Base-by-base conservation (phyloP, 1,140 invertebrate genomes). In the Papilio dardanus region DNA sequence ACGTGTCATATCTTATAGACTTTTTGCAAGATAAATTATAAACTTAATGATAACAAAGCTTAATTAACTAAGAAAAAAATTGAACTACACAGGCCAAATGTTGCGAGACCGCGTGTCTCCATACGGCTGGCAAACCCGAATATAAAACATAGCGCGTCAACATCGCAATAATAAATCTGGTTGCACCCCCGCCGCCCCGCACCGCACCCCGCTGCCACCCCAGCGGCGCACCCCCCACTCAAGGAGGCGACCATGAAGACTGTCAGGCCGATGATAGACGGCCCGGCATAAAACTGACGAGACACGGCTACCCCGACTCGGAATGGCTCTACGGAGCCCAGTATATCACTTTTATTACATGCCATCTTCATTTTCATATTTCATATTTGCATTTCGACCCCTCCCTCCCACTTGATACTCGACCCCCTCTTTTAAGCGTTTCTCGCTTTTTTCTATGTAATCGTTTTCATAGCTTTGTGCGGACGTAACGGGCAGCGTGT, bases 291-390 rank as follows among this genome's bases (percentile, higher is more conserved):
- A 94, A 93, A 89, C 93, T 94, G 93, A 94, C 93, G 93, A 94
- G 88, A 81, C 87, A 90, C 88, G 85, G 87, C 87, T 89, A 86
- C 86, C 87, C 77, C 88, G 83, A 81, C 81, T 83, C 86, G 87
- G 87, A 94, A 94, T 93, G 92, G 93, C 92, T 88, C 92, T 92
- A 88, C 86, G 91, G 93, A 94, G 93, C 92, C 91, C 92, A 91
- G 86, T 94, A 94, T 94, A 94, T 94, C 93, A 94, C 90, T 94
- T 94, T 94, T 94, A 94, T 94, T 94, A 93, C 92, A 93, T 93
- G 91, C 93, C 92, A 94, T 94, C 93, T 94, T 94, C 93, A 94
- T 94, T 94, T 94, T 93, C 93, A 94, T 94, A 94, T 93, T 94
- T 94, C 93, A 94, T 93, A 94, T 94, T 94, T 94, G 93, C 93